Evolutionary conservation across 2,888 invertebrate genomes (phyloP).

Genomic region (Nipponacmea schrenckii): DNA sequence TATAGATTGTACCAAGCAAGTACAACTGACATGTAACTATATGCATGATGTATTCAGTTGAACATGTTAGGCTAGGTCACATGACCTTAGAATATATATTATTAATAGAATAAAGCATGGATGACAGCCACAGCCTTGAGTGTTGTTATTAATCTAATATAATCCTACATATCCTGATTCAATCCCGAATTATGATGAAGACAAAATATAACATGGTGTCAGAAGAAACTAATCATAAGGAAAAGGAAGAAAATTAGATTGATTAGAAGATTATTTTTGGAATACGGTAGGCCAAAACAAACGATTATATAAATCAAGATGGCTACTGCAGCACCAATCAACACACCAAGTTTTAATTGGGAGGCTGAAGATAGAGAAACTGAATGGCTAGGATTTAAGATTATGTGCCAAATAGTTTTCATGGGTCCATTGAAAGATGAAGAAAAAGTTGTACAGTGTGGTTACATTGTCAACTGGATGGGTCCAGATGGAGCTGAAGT

Average conservation of each 20-base stretch:
- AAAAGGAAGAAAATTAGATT: neutral
- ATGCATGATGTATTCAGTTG: too few relatives aligned
- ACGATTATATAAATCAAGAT: neutral
- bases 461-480: neutral
- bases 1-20: too few relatives aligned
- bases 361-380: neutral
- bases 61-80: too few relatives aligned
- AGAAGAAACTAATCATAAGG: neutral
- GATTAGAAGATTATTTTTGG: neutral
- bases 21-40: too few relatives aligned
- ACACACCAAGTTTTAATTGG: neutral
- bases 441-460: neutral
- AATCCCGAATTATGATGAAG: too few relatives aligned
- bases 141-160: too few relatives aligned
- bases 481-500: constrained; percentile 3
- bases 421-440: neutral
- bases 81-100: too few relatives aligned
- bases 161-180: too few relatives aligned
- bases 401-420: neutral
- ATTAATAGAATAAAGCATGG: too few relatives aligned
- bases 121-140: too few relatives aligned
- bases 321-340: neutral
- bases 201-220: constrained; percentile 1
- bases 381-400: neutral
- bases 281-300: neutral